Evolutionary conservation across 2,113 vertebrate species (phyloP).

Genomic region (Parus major): DNA sequence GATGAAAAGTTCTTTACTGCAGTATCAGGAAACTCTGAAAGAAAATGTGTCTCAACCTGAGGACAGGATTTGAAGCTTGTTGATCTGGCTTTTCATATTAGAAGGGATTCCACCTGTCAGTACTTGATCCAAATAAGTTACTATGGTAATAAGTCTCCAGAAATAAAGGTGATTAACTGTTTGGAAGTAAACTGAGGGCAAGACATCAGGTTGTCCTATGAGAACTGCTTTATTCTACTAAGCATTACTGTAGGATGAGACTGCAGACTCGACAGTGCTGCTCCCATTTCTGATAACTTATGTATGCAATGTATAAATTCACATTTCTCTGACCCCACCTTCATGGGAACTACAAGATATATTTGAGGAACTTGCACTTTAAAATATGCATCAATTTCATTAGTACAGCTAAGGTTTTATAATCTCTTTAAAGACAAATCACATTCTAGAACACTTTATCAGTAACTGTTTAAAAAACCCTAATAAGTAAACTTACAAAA

Average conservation of each 20-base stretch:
- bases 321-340: background rate
- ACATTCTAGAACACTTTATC: background rate
- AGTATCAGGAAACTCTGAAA: background rate
- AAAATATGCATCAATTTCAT: background rate
- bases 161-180: background rate
- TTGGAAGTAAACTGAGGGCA: background rate
- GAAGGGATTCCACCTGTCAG: background rate
- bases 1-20: background rate
- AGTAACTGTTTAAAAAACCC: background rate
- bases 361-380: background rate
- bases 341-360: background rate
- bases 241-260: background rate
- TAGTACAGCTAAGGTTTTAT: background rate
- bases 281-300: background rate
- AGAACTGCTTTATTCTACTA: background rate
- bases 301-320: background rate
- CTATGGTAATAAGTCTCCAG: background rate
- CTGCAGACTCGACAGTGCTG: background rate
- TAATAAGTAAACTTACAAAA: background rate
- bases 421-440: background rate
- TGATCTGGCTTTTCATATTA: background rate
- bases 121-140: background rate
- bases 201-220: background rate
- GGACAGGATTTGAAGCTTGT: background rate
- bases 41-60: background rate